Conservation (phyloP, 2,113 vertebrate genomes). For the Lanius collurio region DNA sequence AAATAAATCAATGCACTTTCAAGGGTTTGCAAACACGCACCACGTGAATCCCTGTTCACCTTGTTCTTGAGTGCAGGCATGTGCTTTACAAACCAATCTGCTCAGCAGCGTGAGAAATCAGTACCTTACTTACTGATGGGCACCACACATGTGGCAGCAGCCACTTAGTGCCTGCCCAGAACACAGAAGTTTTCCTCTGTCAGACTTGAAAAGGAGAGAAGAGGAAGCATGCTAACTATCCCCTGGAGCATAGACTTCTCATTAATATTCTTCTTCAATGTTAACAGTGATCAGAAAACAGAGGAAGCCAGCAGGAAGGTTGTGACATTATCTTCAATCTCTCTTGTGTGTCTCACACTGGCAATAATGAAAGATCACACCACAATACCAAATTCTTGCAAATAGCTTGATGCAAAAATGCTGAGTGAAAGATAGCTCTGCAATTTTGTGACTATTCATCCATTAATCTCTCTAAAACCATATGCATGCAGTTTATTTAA, state of each 20-base stretch:
- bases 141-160: not conserved
- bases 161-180: not conserved
- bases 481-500: not conserved
- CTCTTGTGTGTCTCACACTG: not conserved
- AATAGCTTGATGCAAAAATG: not conserved
- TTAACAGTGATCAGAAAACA: not conserved
- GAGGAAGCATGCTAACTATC: not conserved
- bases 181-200: not conserved
- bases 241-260: not conserved
- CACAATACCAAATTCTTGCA: not conserved
- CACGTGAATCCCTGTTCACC: not conserved
- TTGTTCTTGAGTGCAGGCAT: not conserved
- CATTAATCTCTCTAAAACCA: constrained; percentile 6
- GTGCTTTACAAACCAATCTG: not conserved
- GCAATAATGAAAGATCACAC: not conserved
- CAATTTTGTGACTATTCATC: not conserved
- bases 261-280: not conserved
- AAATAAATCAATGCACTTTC: not conserved
- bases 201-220: not conserved
- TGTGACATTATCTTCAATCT: not conserved
- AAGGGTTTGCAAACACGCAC: not conserved
- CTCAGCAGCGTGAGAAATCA: not conserved
- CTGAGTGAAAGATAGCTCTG: not conserved
- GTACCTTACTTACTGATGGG: not conserved
- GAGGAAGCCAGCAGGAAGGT: not conserved